phyloP scores from a whole-genome alignment of 1,140 invertebrate genomes.

The Nixonia krombeini region DNA sequence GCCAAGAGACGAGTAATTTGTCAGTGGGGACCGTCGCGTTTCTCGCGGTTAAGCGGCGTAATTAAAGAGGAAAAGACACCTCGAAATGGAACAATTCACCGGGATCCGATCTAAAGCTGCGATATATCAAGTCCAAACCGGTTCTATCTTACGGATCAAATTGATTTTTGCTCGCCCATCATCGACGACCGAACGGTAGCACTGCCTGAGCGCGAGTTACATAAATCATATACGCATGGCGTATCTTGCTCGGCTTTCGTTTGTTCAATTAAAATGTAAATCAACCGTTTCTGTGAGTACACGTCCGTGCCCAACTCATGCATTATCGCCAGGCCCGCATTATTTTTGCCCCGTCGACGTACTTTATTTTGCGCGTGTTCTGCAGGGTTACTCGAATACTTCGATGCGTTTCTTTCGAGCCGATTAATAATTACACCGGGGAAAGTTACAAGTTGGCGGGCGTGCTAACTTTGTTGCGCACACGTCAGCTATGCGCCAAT shows the following conservation, averaged over 20 bases:
- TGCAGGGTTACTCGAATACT: no score
- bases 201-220: slow-evolving; percentile 15
- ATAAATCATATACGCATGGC: slow-evolving; percentile 50
- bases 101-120: no score
- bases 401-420: neutral
- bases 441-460: no score
- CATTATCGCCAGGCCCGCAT: slow-evolving; percentile 16
- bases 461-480: no score
- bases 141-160: slow-evolving; percentile 36
- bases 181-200: slow-evolving; percentile 38
- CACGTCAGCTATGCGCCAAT: no score
- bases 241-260: slow-evolving; percentile 32
- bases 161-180: slow-evolving; percentile 53
- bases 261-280: slow-evolving; percentile 68
- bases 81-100: no score
- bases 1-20: no score
- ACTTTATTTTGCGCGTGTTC: no score
- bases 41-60: no score
- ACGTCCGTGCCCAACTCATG: slow-evolving; percentile 5
- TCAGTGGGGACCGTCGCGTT: no score
- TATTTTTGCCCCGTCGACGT: slow-evolving; percentile 22
- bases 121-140: slow-evolving; percentile 16
- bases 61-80: no score
- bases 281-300: slow-evolving; percentile 36
- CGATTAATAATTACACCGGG: slow-evolving; percentile 16